phyloP scores from a whole-genome alignment of 2,888 invertebrate genomes.

The Conops quadrifasciatus region DNA sequence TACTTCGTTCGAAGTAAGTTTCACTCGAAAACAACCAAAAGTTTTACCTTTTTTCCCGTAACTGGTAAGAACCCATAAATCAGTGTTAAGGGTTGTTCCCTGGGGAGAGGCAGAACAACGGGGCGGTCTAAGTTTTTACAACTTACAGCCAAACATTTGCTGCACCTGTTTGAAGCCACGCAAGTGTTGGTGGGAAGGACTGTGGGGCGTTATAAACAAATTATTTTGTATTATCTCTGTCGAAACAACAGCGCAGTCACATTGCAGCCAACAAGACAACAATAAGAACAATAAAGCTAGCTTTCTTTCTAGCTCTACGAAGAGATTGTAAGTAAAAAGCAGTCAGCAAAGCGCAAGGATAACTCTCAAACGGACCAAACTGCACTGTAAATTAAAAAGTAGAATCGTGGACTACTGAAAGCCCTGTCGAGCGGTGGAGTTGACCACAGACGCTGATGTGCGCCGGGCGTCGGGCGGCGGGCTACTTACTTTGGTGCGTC shows the following conservation, averaged over 20 bases:
- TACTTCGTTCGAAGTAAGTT: no score
- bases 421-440: no score
- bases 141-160: constrained; percentile 13
- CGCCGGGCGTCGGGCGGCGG: background rate
- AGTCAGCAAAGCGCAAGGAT: constrained; percentile 25
- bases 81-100: no score
- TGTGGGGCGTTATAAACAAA: constrained; percentile 46
- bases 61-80: no score
- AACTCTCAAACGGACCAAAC: no score
- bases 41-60: no score
- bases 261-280: background rate
- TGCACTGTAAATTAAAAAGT: no score
- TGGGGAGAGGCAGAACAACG: background rate
- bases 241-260: constrained; percentile 26
- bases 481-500: constrained; percentile 76
- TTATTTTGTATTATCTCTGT: constrained; percentile 60
- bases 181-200: background rate
- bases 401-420: background rate
- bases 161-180: constrained; percentile 12
- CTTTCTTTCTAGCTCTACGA: background rate
- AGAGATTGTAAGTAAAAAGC: constrained; percentile 12
- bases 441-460: background rate
- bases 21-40: no score
- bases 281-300: constrained; percentile 1
- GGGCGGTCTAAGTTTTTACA: constrained; percentile 12